phyloP scores from a whole-genome alignment of 2,888 invertebrate species.

The Lasius fuliginosus region DNA sequence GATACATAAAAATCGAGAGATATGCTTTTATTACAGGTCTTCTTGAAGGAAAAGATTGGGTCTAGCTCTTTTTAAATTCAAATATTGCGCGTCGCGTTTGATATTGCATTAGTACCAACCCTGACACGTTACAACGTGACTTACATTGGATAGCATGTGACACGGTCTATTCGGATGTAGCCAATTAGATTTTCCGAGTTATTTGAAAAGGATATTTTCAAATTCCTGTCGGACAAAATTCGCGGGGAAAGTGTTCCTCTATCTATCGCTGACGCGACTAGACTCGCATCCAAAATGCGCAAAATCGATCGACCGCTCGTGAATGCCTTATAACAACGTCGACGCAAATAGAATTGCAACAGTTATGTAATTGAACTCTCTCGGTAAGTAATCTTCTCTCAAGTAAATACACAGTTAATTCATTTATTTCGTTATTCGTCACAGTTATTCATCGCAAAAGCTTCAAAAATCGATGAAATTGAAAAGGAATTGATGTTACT shows the following conservation, averaged over 20 bases:
- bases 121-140: background rate
- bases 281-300: slow-evolving; percentile 10
- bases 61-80: background rate
- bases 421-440: background rate
- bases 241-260: background rate
- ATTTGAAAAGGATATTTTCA: background rate
- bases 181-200: background rate
- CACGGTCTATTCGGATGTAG: background rate
- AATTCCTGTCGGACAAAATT: background rate
- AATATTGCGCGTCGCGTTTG: background rate
- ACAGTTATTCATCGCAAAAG: background rate
- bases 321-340: background rate
- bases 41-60: background rate
- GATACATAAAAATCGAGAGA: background rate
- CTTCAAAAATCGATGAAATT: background rate
- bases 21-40: background rate
- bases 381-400: background rate
- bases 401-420: background rate
- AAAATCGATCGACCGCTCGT: background rate
- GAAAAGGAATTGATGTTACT: background rate
- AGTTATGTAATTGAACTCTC: slow-evolving; percentile 9
- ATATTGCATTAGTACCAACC: background rate
- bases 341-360: background rate
- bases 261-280: background rate
- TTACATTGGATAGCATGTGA: background rate